phyloP scores from a whole-genome alignment of 2,797 vertebrate species.

The Meriones psammophilus region DNA sequence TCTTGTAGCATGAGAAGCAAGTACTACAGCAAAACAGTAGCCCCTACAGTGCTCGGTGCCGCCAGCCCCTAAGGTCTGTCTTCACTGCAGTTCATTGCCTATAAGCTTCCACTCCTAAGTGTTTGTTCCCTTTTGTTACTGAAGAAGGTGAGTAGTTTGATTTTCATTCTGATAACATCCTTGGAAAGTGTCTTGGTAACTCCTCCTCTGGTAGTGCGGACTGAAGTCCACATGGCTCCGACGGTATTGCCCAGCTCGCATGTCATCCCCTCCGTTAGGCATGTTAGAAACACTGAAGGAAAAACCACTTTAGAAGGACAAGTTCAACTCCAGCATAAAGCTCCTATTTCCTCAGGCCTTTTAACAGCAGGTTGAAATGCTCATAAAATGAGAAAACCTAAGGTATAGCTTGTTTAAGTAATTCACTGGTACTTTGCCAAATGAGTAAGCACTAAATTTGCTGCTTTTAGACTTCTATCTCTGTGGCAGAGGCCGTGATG shows the following conservation, averaged over 20 bases:
- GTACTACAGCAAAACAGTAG: background rate
- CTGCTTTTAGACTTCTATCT: conserved; percentile 49
- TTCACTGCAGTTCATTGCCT: background rate
- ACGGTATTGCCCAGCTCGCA: conserved; percentile 16
- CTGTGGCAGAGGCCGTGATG: background rate
- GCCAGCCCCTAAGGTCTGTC: background rate
- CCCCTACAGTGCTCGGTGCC: background rate
- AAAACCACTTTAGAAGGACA: conserved; percentile 36
- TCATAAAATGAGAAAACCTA: conserved; percentile 46
- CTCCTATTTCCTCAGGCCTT: conserved; percentile 69
- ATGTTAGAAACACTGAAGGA: conserved; percentile 14
- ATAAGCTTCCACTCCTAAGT: background rate
- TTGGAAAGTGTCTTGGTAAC: conserved; percentile 33
- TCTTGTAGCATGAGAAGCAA: conserved; percentile 31
- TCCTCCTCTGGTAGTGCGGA: background rate
- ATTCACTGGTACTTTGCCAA: conserved; percentile 65
- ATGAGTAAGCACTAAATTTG: conserved; percentile 48
- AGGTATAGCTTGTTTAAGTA: conserved; percentile 48
- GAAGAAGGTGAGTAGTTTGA: conserved; percentile 66
- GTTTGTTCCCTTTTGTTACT: conserved; percentile 52
- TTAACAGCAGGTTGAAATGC: conserved; percentile 51
- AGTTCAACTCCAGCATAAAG: conserved; percentile 53
- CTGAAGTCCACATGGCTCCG: background rate
- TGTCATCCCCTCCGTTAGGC: conserved; percentile 47
- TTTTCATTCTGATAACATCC: conserved; percentile 44